Base-by-base conservation (phyloP, 2,797 vertebrate species). In the Platyrinchus mystaceus region DNA sequence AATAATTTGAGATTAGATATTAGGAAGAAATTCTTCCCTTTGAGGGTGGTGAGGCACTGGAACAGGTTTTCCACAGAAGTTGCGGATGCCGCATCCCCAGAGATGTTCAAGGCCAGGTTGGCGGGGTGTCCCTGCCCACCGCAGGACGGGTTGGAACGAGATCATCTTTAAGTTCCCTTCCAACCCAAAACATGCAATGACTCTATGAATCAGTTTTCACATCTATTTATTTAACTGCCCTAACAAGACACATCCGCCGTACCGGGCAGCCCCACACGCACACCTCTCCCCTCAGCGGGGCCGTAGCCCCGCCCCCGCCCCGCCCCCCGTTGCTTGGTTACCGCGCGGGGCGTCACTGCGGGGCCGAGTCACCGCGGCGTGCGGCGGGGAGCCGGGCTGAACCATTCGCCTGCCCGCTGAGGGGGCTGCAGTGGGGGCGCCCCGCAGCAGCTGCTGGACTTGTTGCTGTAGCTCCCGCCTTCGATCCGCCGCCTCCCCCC, bases 211-310 rank as follows among this genome's bases (percentile, higher is more conserved):
- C 3, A 18, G 7, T 7, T 7, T 44, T n/a, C 49, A 3, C 17
- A n/a, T 8, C 7, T 30, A 18, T 11, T 24, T 21, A 50, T n/a
- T 37, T 3, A 30, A 50, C 2, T 4, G n/a, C n/a, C 56, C 1
- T 2, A 14, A 2, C 14, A 12, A 2, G 2, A 0, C 24, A 0
- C 20, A 2, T 0, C 24, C 0, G 3, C 10, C n/a, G 0, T 7
- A 4, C 5, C 18, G 3, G 0, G 0, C 37, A 17, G 14, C 12
- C 32, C 15, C 44, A 13, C 27, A 11, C 7, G 7, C 4, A 2
- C 8, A 2, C 16, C 43, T 26, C 12, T 2, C 13, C 26, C 49
- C 15, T 4, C 58, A 6, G 49, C 8, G 5, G 3, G 19, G 5
- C 9, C 16, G 0, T 3, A 2, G 46, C 26, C 69, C 55, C 68